Evolutionary conservation across 1,140 invertebrate genomes (phyloP), one percentile per base, ranked within the genome.

Genomic region (Oryzaephilus surinamensis): DNA sequence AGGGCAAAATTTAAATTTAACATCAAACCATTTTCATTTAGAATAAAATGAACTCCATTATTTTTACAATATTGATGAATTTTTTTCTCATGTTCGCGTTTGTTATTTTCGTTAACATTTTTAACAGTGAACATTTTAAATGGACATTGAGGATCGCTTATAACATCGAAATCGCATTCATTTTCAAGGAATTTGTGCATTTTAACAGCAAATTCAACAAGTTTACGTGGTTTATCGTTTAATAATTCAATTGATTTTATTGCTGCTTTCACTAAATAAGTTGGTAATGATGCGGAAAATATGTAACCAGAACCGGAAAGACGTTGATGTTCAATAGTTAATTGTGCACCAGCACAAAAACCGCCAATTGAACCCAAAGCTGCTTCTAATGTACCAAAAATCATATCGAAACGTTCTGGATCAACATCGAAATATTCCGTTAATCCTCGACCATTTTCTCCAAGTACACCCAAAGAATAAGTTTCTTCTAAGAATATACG

Each of bases 311-410:
- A 47, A 2, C 56, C 55, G 1, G 46, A 48, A 2, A 60, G 36
- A 14, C 56, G 34, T 42, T 61, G 58, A 12, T 55, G 55, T 43
- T 61, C 58, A 14, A 61, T 59, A n/a, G 44, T 43, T 18, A 33
- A 41, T 11, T 47, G 44, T 2, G 53, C 44, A 12, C 56, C 54
- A 8, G 52, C 54, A 39, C 55, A 57, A 29, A 56, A 61, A 12
- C 58, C 56, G 1, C 58, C 58, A n/a, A 57, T 52, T 3, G 57
- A 56, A 14, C 55, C 55, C 26, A 58, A 41, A 6, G 57, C 58
- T 4, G 44, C 44, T 34, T 61, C 58, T 10, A 61, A 36, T 10
- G 53, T 56, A 10, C 51, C 54, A 27, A 55, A 46, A 19, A 56
- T 54, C 48, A 61, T 51, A 32, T 61, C 58, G 3, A 61, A 21